Base-by-base conservation (phyloP, 2,113 vertebrate species). In the Python bivittatus region DNA sequence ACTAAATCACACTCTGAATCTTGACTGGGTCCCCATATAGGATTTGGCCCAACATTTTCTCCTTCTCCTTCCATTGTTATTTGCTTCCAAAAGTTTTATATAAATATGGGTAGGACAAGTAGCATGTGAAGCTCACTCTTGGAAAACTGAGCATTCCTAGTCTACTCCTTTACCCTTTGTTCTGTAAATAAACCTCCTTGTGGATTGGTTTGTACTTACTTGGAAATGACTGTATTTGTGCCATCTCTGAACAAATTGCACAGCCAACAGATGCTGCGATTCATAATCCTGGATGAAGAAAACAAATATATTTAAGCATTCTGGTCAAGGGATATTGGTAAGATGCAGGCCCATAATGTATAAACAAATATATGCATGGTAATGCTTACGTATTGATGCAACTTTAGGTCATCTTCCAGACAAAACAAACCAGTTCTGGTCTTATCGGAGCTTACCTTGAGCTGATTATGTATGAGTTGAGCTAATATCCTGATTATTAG, bases 251-350 rank as follows among this genome's bases (percentile, higher is more conserved):
- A 95, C 54, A 85, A 68, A 83, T 96, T 98, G 90, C 96, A 97
- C 92, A 97, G 88, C 96, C 97, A 97, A 17, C 95, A 97, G 90
- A 48, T 89, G 29, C 23, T 91, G 88, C 92, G 91, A 91, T 52
- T 97, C 96, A 95, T 97, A 95, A 94, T 97, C 89, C 96, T 97
- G 91, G 93, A 95, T 22, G 87, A 86, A 93, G 56, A 94, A 84
- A 33, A 97, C 93, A 93, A 4, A 0, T 86, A 29, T 88, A 53
- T 89, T 91, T n/a, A 95, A 90, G 54, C 91, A 85, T 58, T 25
- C 1, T 61, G 12, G 53, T 90, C 8, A 22, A 79, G 72, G 72
- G 72, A 79, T 22, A 42, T 79, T 79, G 72, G 33, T 79, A 79
- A 42, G 33, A 42, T 79, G 72, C 33, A 22, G 72, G 33, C 48